Base-by-base conservation (phyloP, 2,888 invertebrate species). In the Sycophila texana region DNA sequence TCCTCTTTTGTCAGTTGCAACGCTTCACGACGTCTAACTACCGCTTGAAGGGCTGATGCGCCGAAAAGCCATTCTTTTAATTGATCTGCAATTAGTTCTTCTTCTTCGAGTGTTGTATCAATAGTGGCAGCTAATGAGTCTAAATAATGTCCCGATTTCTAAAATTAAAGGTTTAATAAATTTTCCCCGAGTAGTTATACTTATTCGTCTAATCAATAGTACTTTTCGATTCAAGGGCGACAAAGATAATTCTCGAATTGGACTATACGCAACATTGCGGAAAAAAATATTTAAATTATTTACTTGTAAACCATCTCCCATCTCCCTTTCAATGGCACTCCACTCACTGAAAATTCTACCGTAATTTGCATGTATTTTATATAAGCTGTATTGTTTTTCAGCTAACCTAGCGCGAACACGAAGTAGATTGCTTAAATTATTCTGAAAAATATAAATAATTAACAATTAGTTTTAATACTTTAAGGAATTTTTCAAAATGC, bases 311-410 rank as follows among this genome's bases (percentile, higher is more conserved):
- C 95, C 95, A 87, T 96, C 96, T 0, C 94, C 95, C 95, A 96
- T 95, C 80, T 95, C 94, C 84, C 94, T 95, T 87, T 96, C 96
- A 72, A 95, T 94, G 51, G 94, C 95, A 88, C 96, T 96, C 96
- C 96, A 96, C 89, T 96, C 96, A 84, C 95, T 95, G 87, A 96
- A 96, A 76, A 96, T 92, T 66, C 95, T 93, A 0, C 96, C 96
- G 85, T 96, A 96, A 91, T 95, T 95, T 0, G 94, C 94, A 87
- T 96, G 96, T 57, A 96, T 91, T 89, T 96, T 96, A 87, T 96
- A 95, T 30, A 96, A 91, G 12, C 94, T 95, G 87, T 94, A 96
- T 85, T 94, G 93, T 84, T 94, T 94, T 88, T 96, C 95, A 84
- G 94, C 95, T 84, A 96, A 93, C 87, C 93, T 93, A 67, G 95